Evolutionary conservation across 2,113 vertebrate genomes (phyloP), one percentile per base, ranked within the genome.

Genomic region (Thomomys bottae): DNA sequence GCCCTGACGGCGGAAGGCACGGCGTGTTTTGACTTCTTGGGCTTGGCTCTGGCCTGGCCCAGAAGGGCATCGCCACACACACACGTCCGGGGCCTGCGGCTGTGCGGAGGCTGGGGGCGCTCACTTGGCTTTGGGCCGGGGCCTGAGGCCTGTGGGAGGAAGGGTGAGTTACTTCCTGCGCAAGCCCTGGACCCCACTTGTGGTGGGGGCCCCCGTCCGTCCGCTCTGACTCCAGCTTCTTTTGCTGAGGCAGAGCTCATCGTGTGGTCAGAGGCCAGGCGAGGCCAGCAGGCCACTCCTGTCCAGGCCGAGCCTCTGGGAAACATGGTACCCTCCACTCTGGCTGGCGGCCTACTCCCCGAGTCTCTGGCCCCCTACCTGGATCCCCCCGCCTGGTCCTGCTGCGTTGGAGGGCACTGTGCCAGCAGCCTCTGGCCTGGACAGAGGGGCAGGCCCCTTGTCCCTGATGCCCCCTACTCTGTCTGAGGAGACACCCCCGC

Each of bases 91-190:
- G 12, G 23, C 54, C 14, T 4, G 0, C 12, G 0, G 85, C 30
- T 0, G 34, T 9, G 23, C 4, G 4, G 49, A n/a, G 59, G 76
- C 42, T 0, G 2, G 34, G 1, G 0, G 0, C 6, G 10, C 64
- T 97, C 88, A 96, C 80, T 94, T 94, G 86, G 96, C 67, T 89
- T 36, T 96, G 80, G 96, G 57, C 83, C 78, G 94, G 92, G 88
- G 95, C 68, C 92, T 92, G 95, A 42, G 86, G 84, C 96, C 96
- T 97, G 92, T 11, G 36, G 91, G 45, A 26, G 84, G 23, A 81
- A 63, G 14, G 76, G 71, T 0, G 20, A 0, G 2, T 88, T 1
- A 94, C 61, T 57, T 57, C n/a, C 70, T 30, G 63, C 63, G 34
- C 26, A 15, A 23, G 24, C 0, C 6, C 42, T 9, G 38, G 83